These are phyloP conservation scores for Odobenus rosmarus DNA, from an alignment of 2,113 vertebrate species.

Conservation along the genomic window DNA sequence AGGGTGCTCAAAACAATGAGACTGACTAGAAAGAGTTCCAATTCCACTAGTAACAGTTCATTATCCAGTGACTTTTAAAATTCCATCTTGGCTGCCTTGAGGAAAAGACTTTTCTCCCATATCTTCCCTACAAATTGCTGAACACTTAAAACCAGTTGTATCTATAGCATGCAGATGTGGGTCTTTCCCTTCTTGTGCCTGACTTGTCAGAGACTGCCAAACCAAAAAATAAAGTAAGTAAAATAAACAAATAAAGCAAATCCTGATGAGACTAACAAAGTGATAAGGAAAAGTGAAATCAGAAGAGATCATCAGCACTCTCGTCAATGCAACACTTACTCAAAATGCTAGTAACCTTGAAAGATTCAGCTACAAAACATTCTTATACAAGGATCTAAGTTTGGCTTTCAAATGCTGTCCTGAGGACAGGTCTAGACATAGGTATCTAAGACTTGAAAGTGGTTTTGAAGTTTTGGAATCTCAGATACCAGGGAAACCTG, in stretches of 20 bases:
- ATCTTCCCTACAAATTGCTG: slow-evolving; percentile 31
- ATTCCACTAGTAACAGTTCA: not conserved
- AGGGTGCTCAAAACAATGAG: not conserved
- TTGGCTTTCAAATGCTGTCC: not conserved
- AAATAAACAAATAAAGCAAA: not conserved
- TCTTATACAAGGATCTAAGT: not conserved
- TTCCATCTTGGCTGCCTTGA: not conserved
- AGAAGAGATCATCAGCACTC: not conserved
- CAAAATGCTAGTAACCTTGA: not conserved
- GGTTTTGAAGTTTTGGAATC: not conserved
- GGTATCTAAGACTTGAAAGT: not conserved
- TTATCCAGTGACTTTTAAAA: not conserved
- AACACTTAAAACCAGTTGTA: slow-evolving; percentile 31
- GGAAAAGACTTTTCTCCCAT: not conserved
- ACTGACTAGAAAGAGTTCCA: not conserved
- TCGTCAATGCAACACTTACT: not conserved
- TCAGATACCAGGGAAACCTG: not conserved
- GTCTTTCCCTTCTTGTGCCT: not conserved
- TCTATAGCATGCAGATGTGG: not conserved
- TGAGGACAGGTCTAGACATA: not conserved
- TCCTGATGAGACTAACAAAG: not conserved
- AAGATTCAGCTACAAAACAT: not conserved
- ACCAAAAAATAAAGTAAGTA: not conserved
- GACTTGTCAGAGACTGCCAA: not conserved
- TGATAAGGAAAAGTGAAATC: not conserved